Evolutionary conservation across 2,797 vertebrate species (phyloP).

Genomic region (Phalloptychus januarius): DNA sequence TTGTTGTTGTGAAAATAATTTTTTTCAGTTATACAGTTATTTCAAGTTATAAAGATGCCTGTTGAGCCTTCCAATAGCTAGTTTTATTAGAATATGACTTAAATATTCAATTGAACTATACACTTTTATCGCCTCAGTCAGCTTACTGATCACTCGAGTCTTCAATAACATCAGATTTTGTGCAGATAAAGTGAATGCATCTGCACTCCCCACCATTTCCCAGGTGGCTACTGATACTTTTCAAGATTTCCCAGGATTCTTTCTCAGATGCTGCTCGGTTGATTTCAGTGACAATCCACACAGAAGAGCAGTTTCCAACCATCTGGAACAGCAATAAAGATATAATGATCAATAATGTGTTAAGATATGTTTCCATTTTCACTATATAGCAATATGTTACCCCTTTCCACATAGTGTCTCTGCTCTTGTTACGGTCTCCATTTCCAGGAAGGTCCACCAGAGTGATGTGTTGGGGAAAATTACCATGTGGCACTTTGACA

Average conservation of each 20-base stretch:
- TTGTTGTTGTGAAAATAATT: too few relatives aligned
- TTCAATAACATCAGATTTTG: constrained; percentile 13
- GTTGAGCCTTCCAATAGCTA: too few relatives aligned
- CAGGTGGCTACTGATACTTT: constrained; percentile 14
- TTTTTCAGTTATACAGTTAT: too few relatives aligned
- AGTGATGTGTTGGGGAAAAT: constrained; percentile 57
- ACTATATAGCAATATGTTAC: constrained; percentile 23
- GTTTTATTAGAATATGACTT: background rate
- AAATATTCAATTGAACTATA: too few relatives aligned
- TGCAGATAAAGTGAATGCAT: constrained; percentile 56
- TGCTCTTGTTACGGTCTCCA: constrained; percentile 64
- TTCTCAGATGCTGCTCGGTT: constrained; percentile 33
- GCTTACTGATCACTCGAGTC: constrained; percentile 6
- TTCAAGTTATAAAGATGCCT: too few relatives aligned
- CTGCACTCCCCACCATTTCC: constrained; percentile 59
- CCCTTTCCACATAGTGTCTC: constrained; percentile 69
- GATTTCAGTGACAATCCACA: constrained; percentile 52
- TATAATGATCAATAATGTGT: background rate
- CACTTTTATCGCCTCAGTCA: background rate
- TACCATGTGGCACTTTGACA: constrained; percentile 47
- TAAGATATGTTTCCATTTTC: background rate
- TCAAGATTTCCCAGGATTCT: constrained; percentile 52
- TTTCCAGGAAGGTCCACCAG: constrained; percentile 71
- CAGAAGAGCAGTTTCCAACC: constrained; percentile 48
- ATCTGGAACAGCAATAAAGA: constrained; percentile 24